Evolutionary conservation across 2,113 vertebrate species (phyloP).

Genomic region (Donacobius atricapilla): DNA sequence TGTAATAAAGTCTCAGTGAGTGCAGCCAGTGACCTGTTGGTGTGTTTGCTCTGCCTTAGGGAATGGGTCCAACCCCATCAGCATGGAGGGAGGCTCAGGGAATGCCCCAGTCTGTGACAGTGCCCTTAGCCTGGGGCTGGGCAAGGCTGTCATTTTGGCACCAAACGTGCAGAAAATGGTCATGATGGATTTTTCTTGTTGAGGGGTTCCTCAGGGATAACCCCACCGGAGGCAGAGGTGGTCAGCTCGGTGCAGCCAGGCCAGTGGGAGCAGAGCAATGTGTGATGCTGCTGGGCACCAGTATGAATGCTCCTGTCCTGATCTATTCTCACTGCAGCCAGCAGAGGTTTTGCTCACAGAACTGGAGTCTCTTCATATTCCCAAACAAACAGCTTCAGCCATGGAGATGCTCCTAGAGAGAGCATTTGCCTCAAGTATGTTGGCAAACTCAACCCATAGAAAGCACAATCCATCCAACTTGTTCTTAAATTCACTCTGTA

Average conservation of each 20-base stretch:
- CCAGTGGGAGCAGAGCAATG: neutral
- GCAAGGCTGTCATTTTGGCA: neutral
- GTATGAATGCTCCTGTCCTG: neutral
- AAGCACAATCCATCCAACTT: neutral
- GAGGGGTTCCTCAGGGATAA: neutral
- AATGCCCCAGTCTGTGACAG: neutral
- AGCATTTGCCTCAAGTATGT: neutral
- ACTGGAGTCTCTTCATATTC: neutral
- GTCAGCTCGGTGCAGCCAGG: neutral
- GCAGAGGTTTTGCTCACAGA: neutral
- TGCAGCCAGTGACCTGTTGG: neutral
- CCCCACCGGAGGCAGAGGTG: neutral
- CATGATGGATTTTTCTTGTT: rapidly evolving
- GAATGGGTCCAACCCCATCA: neutral
- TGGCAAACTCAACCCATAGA: neutral
- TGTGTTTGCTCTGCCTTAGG: neutral
- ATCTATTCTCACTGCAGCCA: neutral
- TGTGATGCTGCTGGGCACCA: neutral
- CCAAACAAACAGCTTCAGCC: neutral
- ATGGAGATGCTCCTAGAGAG: neutral
- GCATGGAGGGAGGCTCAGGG: neutral
- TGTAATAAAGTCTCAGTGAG: neutral
- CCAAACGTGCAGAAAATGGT: neutral
- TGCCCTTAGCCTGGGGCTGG: neutral
- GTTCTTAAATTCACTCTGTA: neutral